phyloP scores from a whole-genome alignment of 2,797 vertebrate species.

The Falco columbarius region DNA sequence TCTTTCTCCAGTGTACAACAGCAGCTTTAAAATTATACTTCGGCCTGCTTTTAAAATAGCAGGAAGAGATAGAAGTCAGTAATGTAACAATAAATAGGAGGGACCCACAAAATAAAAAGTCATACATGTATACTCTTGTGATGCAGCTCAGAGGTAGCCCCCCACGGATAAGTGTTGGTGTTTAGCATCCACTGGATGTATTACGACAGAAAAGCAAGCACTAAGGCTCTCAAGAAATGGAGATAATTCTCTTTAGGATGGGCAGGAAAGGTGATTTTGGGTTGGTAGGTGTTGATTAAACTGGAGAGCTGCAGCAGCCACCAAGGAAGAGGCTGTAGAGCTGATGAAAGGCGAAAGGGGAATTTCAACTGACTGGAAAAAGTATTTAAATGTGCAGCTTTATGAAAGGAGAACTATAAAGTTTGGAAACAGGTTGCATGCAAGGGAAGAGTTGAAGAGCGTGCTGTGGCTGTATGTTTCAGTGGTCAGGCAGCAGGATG shows the following conservation, averaged over 20 bases:
- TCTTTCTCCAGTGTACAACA: not conserved
- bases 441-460: not conserved
- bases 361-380: not conserved
- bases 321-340: not conserved
- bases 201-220: not conserved
- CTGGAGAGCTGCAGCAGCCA: not conserved
- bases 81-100: not conserved
- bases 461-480: not conserved
- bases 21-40: not conserved
- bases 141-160: not conserved
- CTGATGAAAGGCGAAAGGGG: not conserved
- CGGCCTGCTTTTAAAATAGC: not conserved
- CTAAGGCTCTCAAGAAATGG: not conserved
- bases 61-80: not conserved
- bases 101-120: not conserved
- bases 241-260: not conserved
- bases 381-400: not conserved
- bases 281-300: not conserved
- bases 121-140: fast-evolving
- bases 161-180: not conserved
- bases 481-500: not conserved
- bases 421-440: not conserved
- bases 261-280: not conserved
- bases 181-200: not conserved
- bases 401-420: not conserved